Evolutionary conservation across 2,113 vertebrate species (phyloP), one percentile per base, ranked within the genome.

Genomic region (Xiphophorus couchianus): DNA sequence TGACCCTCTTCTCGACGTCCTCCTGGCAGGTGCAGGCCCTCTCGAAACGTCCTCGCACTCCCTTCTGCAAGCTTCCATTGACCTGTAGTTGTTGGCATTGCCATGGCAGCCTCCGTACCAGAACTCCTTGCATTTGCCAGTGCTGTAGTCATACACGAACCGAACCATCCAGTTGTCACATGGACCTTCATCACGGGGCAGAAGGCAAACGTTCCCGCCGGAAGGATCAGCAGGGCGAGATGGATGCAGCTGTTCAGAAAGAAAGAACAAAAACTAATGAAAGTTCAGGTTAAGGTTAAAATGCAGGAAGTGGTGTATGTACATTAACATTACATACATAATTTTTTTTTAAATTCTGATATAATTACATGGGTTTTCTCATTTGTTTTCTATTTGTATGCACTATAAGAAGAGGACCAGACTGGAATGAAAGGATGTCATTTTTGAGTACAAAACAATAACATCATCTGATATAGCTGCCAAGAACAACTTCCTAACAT

Each of bases 91-190:
- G 80, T 99, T 99, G 76, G 76, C 89, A 1, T 99, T 99, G 77
- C 97, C 97, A 0, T 96, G 93, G 84, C 98, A 99, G 78, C 96
- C 93, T 0, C 98, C 97, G 0, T 95, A 98, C 98, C 97, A 99
- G 87, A 99, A 98, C 10, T 95, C 94, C 37, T 94, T 96, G 77
- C 97, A 99, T 77, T 77, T 95, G 62, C 92, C 85, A 31, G 90
- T 90, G 0, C 86, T 88, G 1, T 89, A 19, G 31, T 98, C 83
- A 19, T 96, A 98, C 93, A 94, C 96, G 94, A 96, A 97, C 22
- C 91, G 96, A 37, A 94, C 92, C 0, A 84, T 93, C 96, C 96
- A 99, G 58, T 94, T 94, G 0, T 85, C 12, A 30, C 97, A 99
- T 30, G 96, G 86, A 10, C 97, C 97, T 0, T 93, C 93, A 31